Percentiles rank a stretch among this genome's conserved stretches.
Evolutionary conservation across 2,797 vertebrate genomes (phyloP).

Genomic region (Pitangus sulphuratus): DNA sequence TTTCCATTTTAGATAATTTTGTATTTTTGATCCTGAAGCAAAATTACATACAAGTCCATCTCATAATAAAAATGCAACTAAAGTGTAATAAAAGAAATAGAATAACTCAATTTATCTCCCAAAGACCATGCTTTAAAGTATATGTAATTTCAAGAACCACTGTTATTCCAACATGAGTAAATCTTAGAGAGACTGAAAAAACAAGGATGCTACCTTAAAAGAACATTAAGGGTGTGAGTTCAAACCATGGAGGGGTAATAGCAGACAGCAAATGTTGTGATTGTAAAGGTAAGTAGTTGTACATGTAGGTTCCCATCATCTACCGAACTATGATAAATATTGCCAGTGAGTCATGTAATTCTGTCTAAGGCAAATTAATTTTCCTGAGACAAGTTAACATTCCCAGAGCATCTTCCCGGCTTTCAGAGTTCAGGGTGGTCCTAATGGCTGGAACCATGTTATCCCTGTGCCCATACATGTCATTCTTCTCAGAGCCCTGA

Average conservation of each 20-base stretch:
- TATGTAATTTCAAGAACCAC: background rate
- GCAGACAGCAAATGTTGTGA: background rate
- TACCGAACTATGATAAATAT: background rate
- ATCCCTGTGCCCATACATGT: accelerated
- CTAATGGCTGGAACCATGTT: background rate
- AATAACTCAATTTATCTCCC: background rate
- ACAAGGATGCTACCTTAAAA: background rate
- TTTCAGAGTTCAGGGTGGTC: background rate
- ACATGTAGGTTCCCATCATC: background rate
- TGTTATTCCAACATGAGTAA: background rate
- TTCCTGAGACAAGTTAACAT: background rate
- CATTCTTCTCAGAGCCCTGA: background rate
- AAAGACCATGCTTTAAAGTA: background rate
- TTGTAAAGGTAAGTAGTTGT: background rate
- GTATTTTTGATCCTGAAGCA: background rate
- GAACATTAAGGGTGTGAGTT: background rate
- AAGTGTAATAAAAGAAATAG: background rate
- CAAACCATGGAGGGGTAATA: background rate
- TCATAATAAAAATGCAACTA: background rate
- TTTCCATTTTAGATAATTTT: background rate
- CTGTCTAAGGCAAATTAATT: background rate
- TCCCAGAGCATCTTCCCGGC: background rate
- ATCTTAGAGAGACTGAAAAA: background rate
- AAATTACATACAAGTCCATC: background rate
- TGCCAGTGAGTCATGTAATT: background rate